Conservation (phyloP, 2,797 vertebrate species). For the Aldrovandia affinis region DNA sequence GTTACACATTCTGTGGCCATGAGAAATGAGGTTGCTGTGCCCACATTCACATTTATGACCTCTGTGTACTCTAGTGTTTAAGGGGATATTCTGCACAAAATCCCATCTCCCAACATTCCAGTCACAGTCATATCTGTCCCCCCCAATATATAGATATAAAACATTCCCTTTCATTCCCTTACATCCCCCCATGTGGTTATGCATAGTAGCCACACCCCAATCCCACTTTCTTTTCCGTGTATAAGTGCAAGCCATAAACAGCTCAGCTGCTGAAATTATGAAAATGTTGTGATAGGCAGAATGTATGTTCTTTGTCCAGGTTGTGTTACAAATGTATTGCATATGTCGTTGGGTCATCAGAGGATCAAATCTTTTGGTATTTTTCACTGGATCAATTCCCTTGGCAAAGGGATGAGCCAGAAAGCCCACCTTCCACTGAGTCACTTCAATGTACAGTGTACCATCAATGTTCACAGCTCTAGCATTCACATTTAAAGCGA, state of each 20-base stretch:
- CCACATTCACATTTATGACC: background rate
- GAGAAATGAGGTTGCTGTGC: background rate
- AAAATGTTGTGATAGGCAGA: background rate
- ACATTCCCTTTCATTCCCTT: no score
- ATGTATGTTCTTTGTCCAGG: background rate
- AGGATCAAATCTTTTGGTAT: background rate
- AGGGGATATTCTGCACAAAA: background rate
- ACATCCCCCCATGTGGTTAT: no score
- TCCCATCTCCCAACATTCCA: no score
- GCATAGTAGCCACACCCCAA: background rate
- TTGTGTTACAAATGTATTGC: background rate
- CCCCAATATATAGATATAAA: no score
- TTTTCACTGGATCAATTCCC: background rate
- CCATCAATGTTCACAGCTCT: background rate
- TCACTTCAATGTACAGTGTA: slow-evolving; percentile 16
- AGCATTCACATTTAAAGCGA: background rate
- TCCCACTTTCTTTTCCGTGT: background rate
- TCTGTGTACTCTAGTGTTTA: background rate
- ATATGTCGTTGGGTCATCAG: background rate
- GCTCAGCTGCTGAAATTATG: background rate
- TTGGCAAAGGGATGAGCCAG: slow-evolving; percentile 22
- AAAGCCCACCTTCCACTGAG: background rate
- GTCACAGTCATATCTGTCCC: no score
- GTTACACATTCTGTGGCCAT: slow-evolving; percentile 17
- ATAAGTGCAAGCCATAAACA: background rate